phyloP scores from a whole-genome alignment of 2,113 vertebrate genomes.

The Etia nguti region DNA sequence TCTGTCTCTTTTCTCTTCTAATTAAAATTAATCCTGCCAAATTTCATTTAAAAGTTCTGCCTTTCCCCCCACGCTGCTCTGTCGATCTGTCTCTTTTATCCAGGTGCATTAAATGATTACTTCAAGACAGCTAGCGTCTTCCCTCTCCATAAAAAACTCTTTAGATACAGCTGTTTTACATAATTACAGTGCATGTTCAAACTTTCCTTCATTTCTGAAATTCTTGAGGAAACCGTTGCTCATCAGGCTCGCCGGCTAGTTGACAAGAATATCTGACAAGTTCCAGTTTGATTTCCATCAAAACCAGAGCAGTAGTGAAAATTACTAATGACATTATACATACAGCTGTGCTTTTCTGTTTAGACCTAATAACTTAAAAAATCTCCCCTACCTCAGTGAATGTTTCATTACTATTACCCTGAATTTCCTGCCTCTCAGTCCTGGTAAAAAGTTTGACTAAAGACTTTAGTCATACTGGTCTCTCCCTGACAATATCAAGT shows the following conservation, averaged over 20 bases:
- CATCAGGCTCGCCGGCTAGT: neutral
- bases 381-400: neutral
- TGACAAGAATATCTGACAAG: neutral
- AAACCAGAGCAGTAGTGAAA: neutral
- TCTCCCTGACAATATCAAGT: neutral
- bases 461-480: neutral
- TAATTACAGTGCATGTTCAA: neutral
- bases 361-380: neutral
- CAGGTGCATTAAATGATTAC: neutral
- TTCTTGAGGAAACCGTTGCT: neutral
- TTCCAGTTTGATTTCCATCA: neutral
- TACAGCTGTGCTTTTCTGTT: neutral
- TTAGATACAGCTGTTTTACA: neutral
- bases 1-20: neutral
- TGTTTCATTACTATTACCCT: neutral
- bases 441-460: neutral
- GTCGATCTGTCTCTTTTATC: neutral
- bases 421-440: neutral
- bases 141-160: neutral
- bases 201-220: neutral
- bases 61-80: neutral
- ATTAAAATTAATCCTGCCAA: neutral
- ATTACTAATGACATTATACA: neutral
- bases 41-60: neutral
- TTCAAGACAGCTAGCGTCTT: neutral